These are phyloP conservation scores for Tenthredo notha DNA, from an alignment of 2,888 invertebrate genomes.

Conservation along the genomic window DNA sequence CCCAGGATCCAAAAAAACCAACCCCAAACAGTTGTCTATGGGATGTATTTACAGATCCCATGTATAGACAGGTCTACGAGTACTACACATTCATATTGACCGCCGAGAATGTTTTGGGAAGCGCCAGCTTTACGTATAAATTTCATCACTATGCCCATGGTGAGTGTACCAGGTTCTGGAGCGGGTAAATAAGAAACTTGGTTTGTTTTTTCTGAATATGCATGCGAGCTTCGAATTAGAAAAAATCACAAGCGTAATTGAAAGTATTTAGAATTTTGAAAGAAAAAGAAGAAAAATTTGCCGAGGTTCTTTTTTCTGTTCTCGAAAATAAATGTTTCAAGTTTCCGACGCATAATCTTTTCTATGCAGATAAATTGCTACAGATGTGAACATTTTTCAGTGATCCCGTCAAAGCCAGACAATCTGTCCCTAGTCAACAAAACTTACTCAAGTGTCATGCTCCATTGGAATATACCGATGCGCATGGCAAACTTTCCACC, in stretches of 20 bases:
- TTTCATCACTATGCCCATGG: slow-evolving; percentile 82
- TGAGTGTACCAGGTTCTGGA: slow-evolving; percentile 66
- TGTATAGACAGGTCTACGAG: slow-evolving; percentile 80
- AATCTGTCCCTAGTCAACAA: slow-evolving; percentile 78
- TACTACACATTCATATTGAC: slow-evolving; percentile 82
- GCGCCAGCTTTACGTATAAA: slow-evolving; percentile 78
- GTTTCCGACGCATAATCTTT: neutral
- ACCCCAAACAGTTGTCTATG: slow-evolving; percentile 78
- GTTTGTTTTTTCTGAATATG: neutral
- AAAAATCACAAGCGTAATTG: neutral
- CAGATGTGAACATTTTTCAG: slow-evolving; percentile 68
- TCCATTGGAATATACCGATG: slow-evolving; percentile 79
- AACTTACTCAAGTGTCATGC: slow-evolving; percentile 78
- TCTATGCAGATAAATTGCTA: neutral
- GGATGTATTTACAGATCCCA: slow-evolving; percentile 79
- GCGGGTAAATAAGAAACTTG: neutral
- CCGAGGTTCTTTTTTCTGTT: neutral
- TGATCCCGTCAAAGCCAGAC: slow-evolving; percentile 79
- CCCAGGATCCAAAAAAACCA: slow-evolving; percentile 61
- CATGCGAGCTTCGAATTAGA: neutral
- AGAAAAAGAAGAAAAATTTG: neutral
- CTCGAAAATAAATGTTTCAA: neutral
- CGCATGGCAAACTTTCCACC: slow-evolving; percentile 79
- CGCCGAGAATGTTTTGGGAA: slow-evolving; percentile 84
- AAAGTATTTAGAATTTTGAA: slow-evolving; percentile 34